Percentiles rank a stretch among this genome's conserved stretches.
Conservation (phyloP, 2,888 invertebrate genomes). For the Actias luna region DNA sequence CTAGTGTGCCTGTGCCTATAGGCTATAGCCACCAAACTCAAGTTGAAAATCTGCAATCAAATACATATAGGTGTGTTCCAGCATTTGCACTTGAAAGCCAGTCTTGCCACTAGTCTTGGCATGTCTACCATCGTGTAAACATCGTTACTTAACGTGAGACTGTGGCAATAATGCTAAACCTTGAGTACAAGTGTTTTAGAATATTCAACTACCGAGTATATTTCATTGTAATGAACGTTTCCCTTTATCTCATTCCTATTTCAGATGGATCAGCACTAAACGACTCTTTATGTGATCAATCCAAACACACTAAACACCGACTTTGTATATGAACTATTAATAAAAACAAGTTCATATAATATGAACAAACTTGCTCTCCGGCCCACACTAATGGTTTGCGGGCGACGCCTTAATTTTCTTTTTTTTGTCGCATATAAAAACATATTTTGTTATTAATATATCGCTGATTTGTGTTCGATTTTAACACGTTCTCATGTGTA, state of each 20-base stretch:
- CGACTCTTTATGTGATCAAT: slow-evolving; percentile 38
- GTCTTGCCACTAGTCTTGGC: no score
- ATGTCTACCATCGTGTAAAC: no score
- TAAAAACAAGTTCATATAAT: slow-evolving; percentile 35
- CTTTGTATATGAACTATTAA: slow-evolving; percentile 45
- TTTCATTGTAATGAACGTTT: not conserved
- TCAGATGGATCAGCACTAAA: slow-evolving; percentile 79
- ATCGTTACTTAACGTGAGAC: no score
- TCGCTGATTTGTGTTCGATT: slow-evolving; percentile 65
- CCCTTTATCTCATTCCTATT: slow-evolving; percentile 27
- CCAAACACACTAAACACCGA: slow-evolving; percentile 45
- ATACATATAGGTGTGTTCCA: no score
- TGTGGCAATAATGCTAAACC: no score
- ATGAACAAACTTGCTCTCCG: slow-evolving; percentile 34
- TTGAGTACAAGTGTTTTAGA: no score
- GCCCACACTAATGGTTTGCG: slow-evolving; percentile 30
- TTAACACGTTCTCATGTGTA: slow-evolving; percentile 63
- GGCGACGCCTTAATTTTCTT: slow-evolving; percentile 37
- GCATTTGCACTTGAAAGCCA: no score
- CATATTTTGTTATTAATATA: slow-evolving; percentile 76
- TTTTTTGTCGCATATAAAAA: slow-evolving; percentile 66
- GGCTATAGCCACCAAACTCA: no score
- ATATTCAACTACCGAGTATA: no score
- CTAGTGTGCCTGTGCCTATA: no score
- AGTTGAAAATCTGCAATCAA: no score